Conservation (phyloP, 2,797 vertebrate species). For the Gallinago nigripennis region DNA sequence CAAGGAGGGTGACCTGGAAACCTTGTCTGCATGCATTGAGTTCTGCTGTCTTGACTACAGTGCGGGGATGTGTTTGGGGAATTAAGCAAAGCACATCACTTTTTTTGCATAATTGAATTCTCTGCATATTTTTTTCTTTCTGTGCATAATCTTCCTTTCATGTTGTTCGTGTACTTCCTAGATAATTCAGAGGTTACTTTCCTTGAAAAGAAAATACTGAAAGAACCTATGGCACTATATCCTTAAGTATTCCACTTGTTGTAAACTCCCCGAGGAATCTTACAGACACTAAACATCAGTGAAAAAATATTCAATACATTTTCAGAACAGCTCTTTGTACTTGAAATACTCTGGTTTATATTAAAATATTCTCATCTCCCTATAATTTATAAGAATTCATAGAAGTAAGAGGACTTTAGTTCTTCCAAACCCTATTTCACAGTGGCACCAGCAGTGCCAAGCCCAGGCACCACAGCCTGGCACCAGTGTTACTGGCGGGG, state of each 20-base stretch:
- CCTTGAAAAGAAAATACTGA: conserved; percentile 74
- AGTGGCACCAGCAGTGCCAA: not conserved
- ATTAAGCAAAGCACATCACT: conserved; percentile 68
- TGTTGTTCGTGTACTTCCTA: conserved; percentile 73
- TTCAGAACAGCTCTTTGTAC: conserved; percentile 72
- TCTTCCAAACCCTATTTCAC: not conserved
- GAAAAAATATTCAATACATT: conserved; percentile 62
- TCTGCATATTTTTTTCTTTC: conserved; percentile 75
- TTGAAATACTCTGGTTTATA: conserved; percentile 66
- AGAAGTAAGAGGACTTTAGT: not conserved
- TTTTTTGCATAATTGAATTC: conserved; percentile 80
- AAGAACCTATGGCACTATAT: conserved; percentile 74
- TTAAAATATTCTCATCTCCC: conserved; percentile 74
- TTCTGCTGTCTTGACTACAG: conserved; percentile 8
- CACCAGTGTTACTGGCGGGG: accelerated
- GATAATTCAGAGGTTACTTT: conserved; percentile 78
- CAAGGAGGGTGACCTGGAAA: conserved; percentile 30
- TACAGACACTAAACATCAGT: conserved; percentile 70
- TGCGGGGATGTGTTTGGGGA: conserved; percentile 44
- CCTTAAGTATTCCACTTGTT: conserved; percentile 80
- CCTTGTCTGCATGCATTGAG: not conserved
- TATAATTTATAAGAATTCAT: conserved; percentile 66
- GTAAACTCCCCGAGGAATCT: conserved; percentile 73
- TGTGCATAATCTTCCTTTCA: conserved; percentile 72
- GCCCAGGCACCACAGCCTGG: accelerated